Evolutionary conservation across 2,113 vertebrate genomes (phyloP).

Genomic region (Hippocampus zosterae): DNA sequence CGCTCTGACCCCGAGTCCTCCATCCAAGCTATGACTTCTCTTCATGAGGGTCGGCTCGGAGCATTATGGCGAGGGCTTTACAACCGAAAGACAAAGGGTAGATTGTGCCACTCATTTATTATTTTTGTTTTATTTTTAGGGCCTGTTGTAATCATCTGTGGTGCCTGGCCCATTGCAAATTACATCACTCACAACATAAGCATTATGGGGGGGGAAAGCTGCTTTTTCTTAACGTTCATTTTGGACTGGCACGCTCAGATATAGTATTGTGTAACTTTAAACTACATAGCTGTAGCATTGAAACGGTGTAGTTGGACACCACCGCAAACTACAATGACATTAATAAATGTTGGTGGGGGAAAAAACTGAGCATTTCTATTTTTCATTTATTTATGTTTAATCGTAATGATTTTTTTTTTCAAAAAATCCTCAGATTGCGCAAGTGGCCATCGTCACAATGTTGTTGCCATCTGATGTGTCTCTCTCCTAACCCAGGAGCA

Average conservation of each 20-base stretch:
- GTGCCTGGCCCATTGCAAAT: slow-evolving; percentile 26
- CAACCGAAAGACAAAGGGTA: slow-evolving; percentile 50
- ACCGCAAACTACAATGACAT: not conserved
- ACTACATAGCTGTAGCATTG: not conserved
- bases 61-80: slow-evolving; percentile 69
- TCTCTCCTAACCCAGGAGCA: not conserved
- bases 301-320: not conserved
- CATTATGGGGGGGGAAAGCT: not conserved
- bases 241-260: not conserved
- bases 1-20: slow-evolving; percentile 62
- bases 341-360: not conserved
- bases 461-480: not conserved
- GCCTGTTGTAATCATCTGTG: slow-evolving; percentile 38
- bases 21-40: slow-evolving; percentile 55
- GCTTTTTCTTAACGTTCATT: not conserved
- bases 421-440: not conserved
- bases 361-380: not conserved
- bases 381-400: too few relatives aligned
- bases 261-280: not conserved
- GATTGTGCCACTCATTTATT: slow-evolving; percentile 63
- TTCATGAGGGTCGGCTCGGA: slow-evolving; percentile 71
- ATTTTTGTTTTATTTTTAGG: slow-evolving; percentile 52
- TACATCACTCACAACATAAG: not conserved
- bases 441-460: not conserved
- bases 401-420: not conserved